These are phyloP conservation scores for Cephus rjabovi DNA, from an alignment of 2,888 invertebrate species.

Conservation along the genomic window DNA sequence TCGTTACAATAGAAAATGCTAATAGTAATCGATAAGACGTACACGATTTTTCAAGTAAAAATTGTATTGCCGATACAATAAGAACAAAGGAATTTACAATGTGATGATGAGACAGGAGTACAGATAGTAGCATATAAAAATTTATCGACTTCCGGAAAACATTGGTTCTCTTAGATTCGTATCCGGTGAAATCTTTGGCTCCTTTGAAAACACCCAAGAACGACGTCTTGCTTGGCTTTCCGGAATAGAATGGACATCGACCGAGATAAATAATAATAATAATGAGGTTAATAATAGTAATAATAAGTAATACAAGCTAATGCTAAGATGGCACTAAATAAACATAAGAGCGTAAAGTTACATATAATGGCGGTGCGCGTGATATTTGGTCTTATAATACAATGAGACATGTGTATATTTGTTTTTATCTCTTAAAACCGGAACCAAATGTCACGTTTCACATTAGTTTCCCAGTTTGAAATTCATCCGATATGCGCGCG, in stretches of 20 bases:
- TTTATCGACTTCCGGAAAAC: neutral
- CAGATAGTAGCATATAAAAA: constrained; percentile 4
- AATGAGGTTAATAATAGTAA: constrained; percentile 28
- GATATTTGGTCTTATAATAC: constrained; percentile 51
- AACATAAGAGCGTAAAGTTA: constrained; percentile 3
- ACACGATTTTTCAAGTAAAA: neutral
- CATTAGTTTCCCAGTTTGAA: neutral
- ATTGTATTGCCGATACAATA: neutral
- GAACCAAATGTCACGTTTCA: neutral
- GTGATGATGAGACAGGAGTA: neutral
- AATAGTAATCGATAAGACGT: neutral
- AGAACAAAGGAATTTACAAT: neutral
- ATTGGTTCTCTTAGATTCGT: neutral
- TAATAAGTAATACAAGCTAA: constrained; percentile 12
- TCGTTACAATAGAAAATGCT: neutral
- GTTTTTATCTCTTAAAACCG: constrained; percentile 8
- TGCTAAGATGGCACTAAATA: constrained; percentile 21
- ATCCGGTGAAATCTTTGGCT: neutral
- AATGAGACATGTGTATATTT: constrained; percentile 34
- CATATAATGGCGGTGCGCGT: constrained; percentile 27
- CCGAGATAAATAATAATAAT: constrained; percentile 21
- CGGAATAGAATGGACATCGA: constrained; percentile 18
- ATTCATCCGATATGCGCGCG: neutral
- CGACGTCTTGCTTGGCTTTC: neutral
- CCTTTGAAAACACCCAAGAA: neutral